Evolutionary conservation across 2,113 vertebrate species (phyloP).

Genomic region (Xiphophorus couchianus): DNA sequence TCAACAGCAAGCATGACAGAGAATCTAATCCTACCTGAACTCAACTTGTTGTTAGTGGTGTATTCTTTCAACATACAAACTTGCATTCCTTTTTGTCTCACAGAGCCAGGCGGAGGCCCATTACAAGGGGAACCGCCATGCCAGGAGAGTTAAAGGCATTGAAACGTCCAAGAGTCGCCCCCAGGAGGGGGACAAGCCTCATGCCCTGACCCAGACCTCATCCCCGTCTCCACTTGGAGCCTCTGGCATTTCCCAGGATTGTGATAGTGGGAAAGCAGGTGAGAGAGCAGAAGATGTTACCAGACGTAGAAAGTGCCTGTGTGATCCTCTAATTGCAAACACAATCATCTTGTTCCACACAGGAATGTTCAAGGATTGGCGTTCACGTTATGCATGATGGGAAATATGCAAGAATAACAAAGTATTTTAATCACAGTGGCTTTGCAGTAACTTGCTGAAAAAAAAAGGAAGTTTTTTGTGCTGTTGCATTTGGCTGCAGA

Average conservation of each 20-base stretch:
- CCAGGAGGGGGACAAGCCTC: conserved; percentile 83
- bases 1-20: conserved; percentile 23
- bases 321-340: conserved; percentile 24
- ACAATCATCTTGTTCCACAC: conserved; percentile 24
- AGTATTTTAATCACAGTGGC: conserved; percentile 28
- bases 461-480: conserved; percentile 7
- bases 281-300: conserved; percentile 34
- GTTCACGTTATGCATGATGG: conserved; percentile 13
- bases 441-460: conserved; percentile 14
- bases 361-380: conserved; percentile 15
- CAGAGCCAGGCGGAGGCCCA: conserved; percentile 94
- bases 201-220: conserved; percentile 66
- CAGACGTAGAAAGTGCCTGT: not conserved
- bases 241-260: conserved; percentile 53
- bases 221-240: conserved; percentile 77
- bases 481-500: conserved; percentile 22
- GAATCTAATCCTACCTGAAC: conserved; percentile 14
- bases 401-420: conserved; percentile 49
- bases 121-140: conserved; percentile 94
- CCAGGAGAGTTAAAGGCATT: conserved; percentile 91
- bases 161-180: conserved; percentile 90
- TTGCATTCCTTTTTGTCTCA: not conserved
- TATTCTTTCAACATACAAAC: conserved; percentile 8
- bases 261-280: conserved; percentile 76
- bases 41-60: conserved; percentile 30